Evolutionary conservation across 2,888 invertebrate genomes (phyloP), one percentile per base, ranked within the genome.

Genomic region (Dorcus parallelipipedus): DNA sequence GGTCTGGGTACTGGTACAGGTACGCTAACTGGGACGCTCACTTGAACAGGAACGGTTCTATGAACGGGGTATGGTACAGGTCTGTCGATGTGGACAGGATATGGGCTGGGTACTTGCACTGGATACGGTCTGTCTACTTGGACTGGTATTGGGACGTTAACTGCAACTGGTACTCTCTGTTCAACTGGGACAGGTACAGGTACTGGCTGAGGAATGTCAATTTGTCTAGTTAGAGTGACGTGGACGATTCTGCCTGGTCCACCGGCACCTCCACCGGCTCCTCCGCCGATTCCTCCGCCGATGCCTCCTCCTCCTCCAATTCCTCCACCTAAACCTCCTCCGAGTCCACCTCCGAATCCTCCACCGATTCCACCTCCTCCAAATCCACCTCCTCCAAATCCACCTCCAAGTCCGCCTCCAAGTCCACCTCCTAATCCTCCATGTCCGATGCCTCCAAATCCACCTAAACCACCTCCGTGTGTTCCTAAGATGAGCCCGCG

Each of bases 101-200:
- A 66, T 0, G 82, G 81, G 6, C 80, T 78, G 0, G 79, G 79
- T 1, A 83, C 81, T 58, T 76, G 77, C 1, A 80, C 80, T 2
- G 82, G 82, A 1, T 79, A 77, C 0, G 82, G 81, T 43, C 66
- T 66, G 41, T 65, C 64, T n/a, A 70, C 61, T n/a, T 61, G 63
- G 14, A 62, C 60, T 38, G 56, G 62, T 14, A 64, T 66, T 10
- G 64, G 67, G n/a, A 67, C 64, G 7, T 60, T 59, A 9, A 66
- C 66, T 9, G 73, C 71, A 52, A 85, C 84, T 64, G 86, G 88
- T 61, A 89, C 85, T 72, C 82, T 85, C 80, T 86, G 89, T 76
- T 88, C 87, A n/a, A 83, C 81, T 1, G 81, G 75, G 45, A 52
- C 89, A 87, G 66, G 65, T 20, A 69, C 65, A 42, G 76, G 84